Evolutionary conservation across 2,113 vertebrate species (phyloP), one percentile per base, ranked within the genome.

Genomic region (Dasyornis broadbenti): DNA sequence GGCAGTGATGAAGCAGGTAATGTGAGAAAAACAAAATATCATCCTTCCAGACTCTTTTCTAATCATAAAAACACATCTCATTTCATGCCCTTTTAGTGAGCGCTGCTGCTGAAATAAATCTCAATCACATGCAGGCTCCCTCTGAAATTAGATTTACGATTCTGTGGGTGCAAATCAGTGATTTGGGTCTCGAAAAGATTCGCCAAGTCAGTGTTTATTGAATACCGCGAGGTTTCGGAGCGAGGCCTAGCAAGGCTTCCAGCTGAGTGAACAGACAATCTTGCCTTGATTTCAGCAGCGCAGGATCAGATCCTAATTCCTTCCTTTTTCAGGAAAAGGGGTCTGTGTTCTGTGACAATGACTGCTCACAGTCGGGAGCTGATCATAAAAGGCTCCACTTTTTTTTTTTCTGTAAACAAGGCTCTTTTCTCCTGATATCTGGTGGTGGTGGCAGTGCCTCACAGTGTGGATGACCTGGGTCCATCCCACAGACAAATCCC

Each of bases 71-170:
- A 61, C 42, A 71, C 44, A 52, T 47, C 75, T 77, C 39, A n/a
- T 70, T 77, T 40, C 39, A 44, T 37, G 76, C 73, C 24, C 56
- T 86, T 82, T 83, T 40, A 63, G 68, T 50, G 52, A 49, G 75
- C 90, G 71, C 45, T 69, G 53, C 56, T 79, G n/a, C 57, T 85
- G 59, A 86, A 90, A 94, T 82, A 90, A 93, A 90, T 31, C 42
- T 92, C 54, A 92, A 63, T 70, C 70, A 73, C 17, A 80, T 0
- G 0, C 75, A 56, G 66, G 54, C 54, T 87, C n/a, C 53, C 50
- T 50, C 87, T 91, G 71, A 90, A 95, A 86, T 95, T 47, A 28
- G 90, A 79, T 85, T 95, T 95, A n/a, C 87, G 49, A 63, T 92
- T 77, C 66, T 75, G 8, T n/a, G 68, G 63, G 71, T 88, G 54